Base-by-base conservation (phyloP, 2,113 vertebrate genomes). In the Gasterosteus aculeatus region DNA sequence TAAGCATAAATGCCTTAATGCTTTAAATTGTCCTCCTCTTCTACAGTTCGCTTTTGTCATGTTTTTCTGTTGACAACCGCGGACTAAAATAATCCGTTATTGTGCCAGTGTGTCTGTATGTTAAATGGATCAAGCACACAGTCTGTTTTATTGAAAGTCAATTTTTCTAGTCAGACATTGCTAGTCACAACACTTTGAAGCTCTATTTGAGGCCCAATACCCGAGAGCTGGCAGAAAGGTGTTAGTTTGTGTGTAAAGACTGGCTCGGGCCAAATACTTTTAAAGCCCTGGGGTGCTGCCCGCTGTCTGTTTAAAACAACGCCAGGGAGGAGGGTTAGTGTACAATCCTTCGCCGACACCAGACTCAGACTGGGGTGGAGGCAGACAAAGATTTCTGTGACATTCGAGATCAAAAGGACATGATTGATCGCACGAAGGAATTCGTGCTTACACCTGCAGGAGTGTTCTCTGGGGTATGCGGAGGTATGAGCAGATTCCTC, bases 271-370 rank as follows among this genome's bases (percentile, higher is more conserved):
- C 69, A 85, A 86, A 85, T 83, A 11, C 79, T 80, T 82, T 90
- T 80, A 71, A 26, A 64, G 83, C 86, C 87, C 81, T 35, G 42
- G 49, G 87, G 81, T 86, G 53, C 82, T 72, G 83, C 88, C 86
- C 83, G 64, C 81, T 85, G 80, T 78, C 78, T 78, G 54, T 73
- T 33, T 16, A 82, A 81, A 87, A 80, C 80, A 85, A 77, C 7
- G 4, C 19, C 22, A 41, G 44, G 44, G 73, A 72, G 59, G 58
- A 73, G 39, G 67, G 74, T 72, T 79, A 75, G 81, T 81, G 80
- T 80, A 76, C 51, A 47, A 38, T 39, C 64, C 64, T 58, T 42
- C 65, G 38, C 16, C 15, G 10, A 18, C 10, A 14, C 61, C 71
- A 77, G 47, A 87, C 76, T 79, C 53, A 76, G 47, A 65, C 15